A percentile compares a stretch with the other conserved stretches of the same genome.
Evolutionary conservation across 2,113 vertebrate species (phyloP).

Genomic region (Greenwoodochromis staneri): DNA sequence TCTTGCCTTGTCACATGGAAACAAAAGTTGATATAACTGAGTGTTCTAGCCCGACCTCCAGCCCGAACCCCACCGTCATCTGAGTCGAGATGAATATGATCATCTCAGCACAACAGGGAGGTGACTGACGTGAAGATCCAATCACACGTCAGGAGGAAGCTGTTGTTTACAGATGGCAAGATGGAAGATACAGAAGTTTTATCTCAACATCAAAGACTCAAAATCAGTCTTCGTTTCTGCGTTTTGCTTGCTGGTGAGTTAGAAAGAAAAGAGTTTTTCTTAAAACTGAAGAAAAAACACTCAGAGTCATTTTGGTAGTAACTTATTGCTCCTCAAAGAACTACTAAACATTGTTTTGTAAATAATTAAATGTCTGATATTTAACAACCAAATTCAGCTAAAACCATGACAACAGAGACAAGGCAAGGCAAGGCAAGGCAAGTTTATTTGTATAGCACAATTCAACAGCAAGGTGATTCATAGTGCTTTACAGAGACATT

Average conservation of each 20-base stretch:
- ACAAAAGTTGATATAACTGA: background rate
- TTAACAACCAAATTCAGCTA: background rate
- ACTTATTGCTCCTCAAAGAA: background rate
- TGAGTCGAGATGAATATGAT: background rate
- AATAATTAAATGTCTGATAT: background rate
- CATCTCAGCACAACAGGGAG: background rate
- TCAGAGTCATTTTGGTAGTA: background rate
- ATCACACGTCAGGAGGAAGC: background rate
- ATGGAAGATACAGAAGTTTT: background rate
- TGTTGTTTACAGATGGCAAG: background rate
- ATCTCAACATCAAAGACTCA: background rate
- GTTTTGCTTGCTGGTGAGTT: background rate
- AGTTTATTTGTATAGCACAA: no score
- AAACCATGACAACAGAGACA: background rate
- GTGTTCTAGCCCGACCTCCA: background rate
- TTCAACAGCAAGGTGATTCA: no score
- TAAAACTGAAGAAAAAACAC: background rate
- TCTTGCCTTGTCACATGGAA: slow-evolving; percentile 9
- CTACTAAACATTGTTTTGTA: background rate
- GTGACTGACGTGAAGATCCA: background rate
- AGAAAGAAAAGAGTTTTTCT: background rate
- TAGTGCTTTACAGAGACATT: no score
- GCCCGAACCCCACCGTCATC: background rate
- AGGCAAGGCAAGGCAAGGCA: no score
- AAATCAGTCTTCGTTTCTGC: background rate